Percentiles rank a stretch among this genome's conserved stretches.
Evolutionary conservation across 2,797 vertebrate genomes (phyloP).

Genomic region (Cryptoprocta ferox): DNA sequence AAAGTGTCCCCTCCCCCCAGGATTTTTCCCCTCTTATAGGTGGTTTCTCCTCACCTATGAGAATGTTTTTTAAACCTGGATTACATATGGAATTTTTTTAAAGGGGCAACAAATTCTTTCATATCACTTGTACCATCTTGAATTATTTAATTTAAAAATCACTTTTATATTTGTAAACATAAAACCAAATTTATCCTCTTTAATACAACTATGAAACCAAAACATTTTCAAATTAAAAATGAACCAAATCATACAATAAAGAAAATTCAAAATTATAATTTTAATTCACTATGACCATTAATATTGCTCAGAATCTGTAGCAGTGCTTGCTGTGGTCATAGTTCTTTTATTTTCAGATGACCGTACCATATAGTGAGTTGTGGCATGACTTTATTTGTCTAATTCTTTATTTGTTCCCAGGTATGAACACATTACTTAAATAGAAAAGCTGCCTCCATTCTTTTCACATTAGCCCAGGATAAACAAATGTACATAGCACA

Average conservation of each 20-base stretch:
- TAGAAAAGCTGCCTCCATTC: not conserved
- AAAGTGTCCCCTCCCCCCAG: not conserved
- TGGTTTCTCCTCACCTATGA: not conserved
- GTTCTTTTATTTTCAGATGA: not conserved
- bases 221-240: not conserved
- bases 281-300: not conserved
- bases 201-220: not conserved
- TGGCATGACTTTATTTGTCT: not conserved
- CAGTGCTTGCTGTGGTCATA: not conserved
- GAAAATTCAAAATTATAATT: not conserved
- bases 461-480: not conserved
- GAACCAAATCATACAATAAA: not conserved
- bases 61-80: conserved; percentile 1
- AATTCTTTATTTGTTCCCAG: not conserved
- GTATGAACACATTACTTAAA: not conserved
- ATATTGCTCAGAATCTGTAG: not conserved
- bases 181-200: not conserved
- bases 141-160: conserved; percentile 29
- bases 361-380: not conserved
- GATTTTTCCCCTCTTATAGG: not conserved
- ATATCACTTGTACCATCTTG: not conserved
- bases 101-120: conserved; percentile 3
- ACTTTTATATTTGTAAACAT: not conserved
- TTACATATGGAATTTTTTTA: not conserved
- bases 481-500: not conserved